phyloP scores from a whole-genome alignment of 2,113 vertebrate species.

The Pollimyrus isidori region DNA sequence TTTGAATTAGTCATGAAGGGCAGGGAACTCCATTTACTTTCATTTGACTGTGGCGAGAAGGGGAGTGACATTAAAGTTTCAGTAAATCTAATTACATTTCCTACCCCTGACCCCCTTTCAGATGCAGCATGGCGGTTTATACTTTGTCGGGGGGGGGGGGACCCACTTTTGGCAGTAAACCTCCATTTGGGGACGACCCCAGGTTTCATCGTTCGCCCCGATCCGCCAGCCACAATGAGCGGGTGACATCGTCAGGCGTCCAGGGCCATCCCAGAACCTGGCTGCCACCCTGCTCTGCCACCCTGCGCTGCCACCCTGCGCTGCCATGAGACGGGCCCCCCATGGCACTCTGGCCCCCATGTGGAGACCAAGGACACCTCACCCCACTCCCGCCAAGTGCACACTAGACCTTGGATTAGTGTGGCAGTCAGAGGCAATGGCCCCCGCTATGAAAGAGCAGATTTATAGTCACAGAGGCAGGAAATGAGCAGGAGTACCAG shows the following conservation, averaged over 20 bases:
- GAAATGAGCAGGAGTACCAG: background rate
- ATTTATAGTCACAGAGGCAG: background rate
- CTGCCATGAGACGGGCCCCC: background rate
- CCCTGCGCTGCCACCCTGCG: background rate
- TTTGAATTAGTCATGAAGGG: slow-evolving; percentile 22
- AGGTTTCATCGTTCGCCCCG: background rate
- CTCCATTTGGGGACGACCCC: background rate
- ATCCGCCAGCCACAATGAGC: background rate
- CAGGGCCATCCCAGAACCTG: background rate
- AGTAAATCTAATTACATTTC: slow-evolving; percentile 16
- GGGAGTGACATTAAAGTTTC: slow-evolving; percentile 11
- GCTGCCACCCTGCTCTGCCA: background rate
- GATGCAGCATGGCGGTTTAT: background rate
- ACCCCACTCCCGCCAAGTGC: background rate
- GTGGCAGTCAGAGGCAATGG: background rate
- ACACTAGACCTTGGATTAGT: background rate
- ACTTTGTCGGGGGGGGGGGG: background rate
- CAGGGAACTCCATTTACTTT: slow-evolving; percentile 12
- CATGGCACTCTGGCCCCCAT: background rate
- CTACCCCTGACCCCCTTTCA: background rate
- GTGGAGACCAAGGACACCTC: background rate
- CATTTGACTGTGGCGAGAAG: background rate
- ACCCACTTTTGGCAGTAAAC: background rate
- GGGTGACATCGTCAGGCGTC: background rate
- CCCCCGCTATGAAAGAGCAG: background rate